These are phyloP conservation scores for Sula dactylatra DNA, from an alignment of 2,113 vertebrate species.

Conservation along the genomic window DNA sequence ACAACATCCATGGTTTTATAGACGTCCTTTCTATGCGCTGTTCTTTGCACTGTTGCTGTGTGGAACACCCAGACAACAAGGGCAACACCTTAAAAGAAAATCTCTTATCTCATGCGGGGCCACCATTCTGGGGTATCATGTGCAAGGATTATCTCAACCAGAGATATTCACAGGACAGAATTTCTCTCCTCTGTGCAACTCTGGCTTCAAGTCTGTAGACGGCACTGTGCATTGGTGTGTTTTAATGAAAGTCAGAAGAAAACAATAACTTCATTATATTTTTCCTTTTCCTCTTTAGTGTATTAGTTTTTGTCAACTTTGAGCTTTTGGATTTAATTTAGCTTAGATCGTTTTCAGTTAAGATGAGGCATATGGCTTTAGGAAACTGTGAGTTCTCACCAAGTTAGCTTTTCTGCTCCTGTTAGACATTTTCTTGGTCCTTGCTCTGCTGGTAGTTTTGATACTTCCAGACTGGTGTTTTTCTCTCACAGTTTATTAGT, in stretches of 20 bases:
- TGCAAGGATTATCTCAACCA: neutral
- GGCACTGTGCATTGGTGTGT: neutral
- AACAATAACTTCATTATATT: neutral
- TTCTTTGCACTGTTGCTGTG: neutral
- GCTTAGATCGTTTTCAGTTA: neutral
- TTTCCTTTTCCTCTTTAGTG: neutral
- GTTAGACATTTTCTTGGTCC: neutral
- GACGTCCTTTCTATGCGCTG: accelerated
- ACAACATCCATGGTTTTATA: neutral
- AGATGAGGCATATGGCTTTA: neutral
- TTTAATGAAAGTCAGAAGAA: neutral
- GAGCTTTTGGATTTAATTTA: neutral
- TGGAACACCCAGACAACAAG: neutral
- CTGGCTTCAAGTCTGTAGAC: neutral
- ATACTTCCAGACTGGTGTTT: neutral
- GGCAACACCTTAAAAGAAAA: neutral
- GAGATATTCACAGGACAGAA: neutral
- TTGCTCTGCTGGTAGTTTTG: neutral
- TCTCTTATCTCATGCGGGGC: neutral
- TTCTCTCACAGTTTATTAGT: neutral
- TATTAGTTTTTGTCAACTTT: neutral
- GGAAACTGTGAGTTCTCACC: neutral
- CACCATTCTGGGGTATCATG: neutral
- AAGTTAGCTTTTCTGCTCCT: neutral
- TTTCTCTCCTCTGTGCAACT: neutral